These are phyloP conservation scores for Ara ararauna DNA, from an alignment of 2,797 vertebrate species.

Conservation along the genomic window DNA sequence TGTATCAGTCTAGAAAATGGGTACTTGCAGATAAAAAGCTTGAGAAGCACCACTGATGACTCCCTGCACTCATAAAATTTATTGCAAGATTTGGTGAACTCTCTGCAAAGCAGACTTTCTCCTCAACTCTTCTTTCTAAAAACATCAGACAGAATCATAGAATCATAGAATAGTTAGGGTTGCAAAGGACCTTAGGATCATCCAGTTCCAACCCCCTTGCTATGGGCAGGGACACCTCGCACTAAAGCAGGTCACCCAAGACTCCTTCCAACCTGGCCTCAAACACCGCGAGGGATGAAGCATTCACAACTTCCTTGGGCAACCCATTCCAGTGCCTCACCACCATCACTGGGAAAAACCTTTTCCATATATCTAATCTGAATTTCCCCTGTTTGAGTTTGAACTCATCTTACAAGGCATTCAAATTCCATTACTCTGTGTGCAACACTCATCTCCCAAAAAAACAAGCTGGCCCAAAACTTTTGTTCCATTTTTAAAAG, in stretches of 20 bases:
- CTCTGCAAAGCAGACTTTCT: not conserved
- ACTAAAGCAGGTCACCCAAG: not conserved
- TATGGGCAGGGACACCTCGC: not conserved
- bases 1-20: not conserved
- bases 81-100: not conserved
- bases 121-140: not conserved
- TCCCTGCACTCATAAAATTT: not conserved
- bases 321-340: not conserved
- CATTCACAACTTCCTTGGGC: not conserved
- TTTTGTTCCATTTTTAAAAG: not conserved
- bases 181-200: not conserved
- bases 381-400: not conserved
- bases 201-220: not conserved
- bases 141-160: not conserved
- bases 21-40: not conserved
- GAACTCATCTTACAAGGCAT: not conserved
- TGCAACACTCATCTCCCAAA: not conserved
- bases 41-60: not conserved
- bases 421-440: not conserved
- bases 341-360: not conserved
- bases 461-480: not conserved
- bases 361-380: not conserved
- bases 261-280: not conserved
- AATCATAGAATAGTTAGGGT: not conserved
- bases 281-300: not conserved